Base-by-base conservation (phyloP, 1,140 invertebrate species). In the Eubasilissa regina region DNA sequence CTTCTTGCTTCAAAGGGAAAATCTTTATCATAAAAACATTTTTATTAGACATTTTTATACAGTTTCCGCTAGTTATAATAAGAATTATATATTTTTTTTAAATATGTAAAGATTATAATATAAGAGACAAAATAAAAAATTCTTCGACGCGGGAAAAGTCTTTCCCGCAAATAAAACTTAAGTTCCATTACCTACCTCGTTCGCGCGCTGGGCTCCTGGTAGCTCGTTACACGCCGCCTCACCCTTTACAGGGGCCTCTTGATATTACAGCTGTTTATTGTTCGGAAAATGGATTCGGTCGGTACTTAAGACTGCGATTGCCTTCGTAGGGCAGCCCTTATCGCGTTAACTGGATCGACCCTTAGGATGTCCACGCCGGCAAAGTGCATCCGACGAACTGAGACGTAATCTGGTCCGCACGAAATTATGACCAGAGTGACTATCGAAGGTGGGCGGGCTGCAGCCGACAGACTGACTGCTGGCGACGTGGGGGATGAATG, bases 381-480 rank as follows among this genome's bases (percentile, higher is more conserved):
- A 76, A 76, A 76, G 55, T 76, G 75, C 75, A 76, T 45, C 75
- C 56, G 75, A 66, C 75, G 44, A 51, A 76, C 75, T 76, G 75
- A 76, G 55, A 15, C 9, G 43, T 19, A 9, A 3, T 6, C 17
- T 45, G 19, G 51, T 17, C 35, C 72, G 72, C 48, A 48, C 15
- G 51, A 10, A 35, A n/a, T 25, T 35, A 43, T 21, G 13, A 35
- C 10, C 62, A 21, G 60, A 19, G 47, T 48, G 47, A 48, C 13
- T 48, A 8, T 15, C 25, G 25, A 8, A 51, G 10, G 55, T 4
- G 47, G 35, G 66, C 44, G 11, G 44, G 47, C 3, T 45, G 51
- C 51, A 17, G 19, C 4, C 19, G 48, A 4, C 19, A 25, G 25
- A 6, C 25, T 35, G 25, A 6, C 25, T 35, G 25, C 25, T 35